phyloP scores from a whole-genome alignment of 2,797 vertebrate species.

The Nothura maculosa region DNA sequence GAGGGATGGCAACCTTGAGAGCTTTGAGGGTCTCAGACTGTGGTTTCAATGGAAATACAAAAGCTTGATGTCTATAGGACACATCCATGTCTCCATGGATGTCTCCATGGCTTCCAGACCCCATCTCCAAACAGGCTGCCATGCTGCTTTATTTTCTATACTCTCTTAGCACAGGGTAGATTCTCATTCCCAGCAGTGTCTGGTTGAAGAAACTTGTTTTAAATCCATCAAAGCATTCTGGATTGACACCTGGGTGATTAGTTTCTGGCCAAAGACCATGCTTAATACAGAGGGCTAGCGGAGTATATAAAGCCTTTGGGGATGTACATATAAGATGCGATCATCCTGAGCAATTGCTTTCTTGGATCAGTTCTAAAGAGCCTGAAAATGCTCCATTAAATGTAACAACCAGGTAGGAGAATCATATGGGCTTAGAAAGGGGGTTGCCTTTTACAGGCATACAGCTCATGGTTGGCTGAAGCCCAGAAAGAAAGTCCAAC shows the following conservation, averaged over 20 bases:
- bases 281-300: neutral
- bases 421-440: neutral
- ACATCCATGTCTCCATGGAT: neutral
- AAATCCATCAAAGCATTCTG: neutral
- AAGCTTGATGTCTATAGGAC: neutral
- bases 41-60: neutral
- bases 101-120: neutral
- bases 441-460: neutral
- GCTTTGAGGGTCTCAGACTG: fast-evolving
- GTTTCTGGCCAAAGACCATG: neutral
- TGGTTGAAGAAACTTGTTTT: neutral
- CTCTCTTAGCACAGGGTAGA: neutral
- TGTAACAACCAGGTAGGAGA: neutral
- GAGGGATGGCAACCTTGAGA: neutral
- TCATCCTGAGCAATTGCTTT: neutral
- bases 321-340: conserved; percentile 29
- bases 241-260: neutral
- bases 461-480: neutral
- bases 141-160: neutral
- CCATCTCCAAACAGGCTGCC: neutral
- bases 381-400: conserved; percentile 6
- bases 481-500: neutral
- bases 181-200: neutral
- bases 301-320: neutral
- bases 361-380: conserved; percentile 32